Percentiles rank a stretch among this genome's conserved stretches.
phyloP scores from a whole-genome alignment of 92 coral and sea anemone genomes.

The Siderastrea siderea region DNA sequence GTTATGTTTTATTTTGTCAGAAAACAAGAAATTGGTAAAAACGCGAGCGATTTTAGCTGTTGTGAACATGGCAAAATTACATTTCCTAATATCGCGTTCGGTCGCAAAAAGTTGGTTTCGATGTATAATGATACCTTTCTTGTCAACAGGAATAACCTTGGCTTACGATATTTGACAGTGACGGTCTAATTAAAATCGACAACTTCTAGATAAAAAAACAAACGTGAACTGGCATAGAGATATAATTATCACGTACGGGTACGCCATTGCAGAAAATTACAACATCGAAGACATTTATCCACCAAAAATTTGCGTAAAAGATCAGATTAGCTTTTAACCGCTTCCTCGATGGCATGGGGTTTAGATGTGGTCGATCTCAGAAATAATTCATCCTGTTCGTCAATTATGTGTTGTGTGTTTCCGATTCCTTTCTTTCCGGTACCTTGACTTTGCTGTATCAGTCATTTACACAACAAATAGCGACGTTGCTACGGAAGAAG shows the following conservation, averaged over 20 bases:
- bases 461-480: background rate
- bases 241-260: background rate
- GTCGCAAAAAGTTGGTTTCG: background rate
- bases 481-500: slow-evolving; percentile 10
- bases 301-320: background rate
- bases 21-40: background rate
- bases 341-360: slow-evolving; percentile 8
- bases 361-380: background rate
- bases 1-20: slow-evolving; percentile 3
- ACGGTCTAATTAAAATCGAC: background rate
- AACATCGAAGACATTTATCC: background rate
- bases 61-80: background rate
- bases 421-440: background rate
- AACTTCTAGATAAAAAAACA: background rate
- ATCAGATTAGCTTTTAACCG: background rate
- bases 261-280: background rate
- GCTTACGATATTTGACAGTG: background rate
- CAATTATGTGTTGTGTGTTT: background rate
- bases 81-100: background rate
- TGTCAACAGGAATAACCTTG: background rate
- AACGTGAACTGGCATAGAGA: background rate
- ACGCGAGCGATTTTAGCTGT: background rate
- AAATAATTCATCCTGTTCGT: background rate
- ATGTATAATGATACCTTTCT: background rate
- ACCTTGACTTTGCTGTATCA: too few species aligned